A percentile compares a stretch with the other conserved stretches of the same genome.
Conservation (phyloP, 2,797 vertebrate genomes). For the Macropus fuliginosus region DNA sequence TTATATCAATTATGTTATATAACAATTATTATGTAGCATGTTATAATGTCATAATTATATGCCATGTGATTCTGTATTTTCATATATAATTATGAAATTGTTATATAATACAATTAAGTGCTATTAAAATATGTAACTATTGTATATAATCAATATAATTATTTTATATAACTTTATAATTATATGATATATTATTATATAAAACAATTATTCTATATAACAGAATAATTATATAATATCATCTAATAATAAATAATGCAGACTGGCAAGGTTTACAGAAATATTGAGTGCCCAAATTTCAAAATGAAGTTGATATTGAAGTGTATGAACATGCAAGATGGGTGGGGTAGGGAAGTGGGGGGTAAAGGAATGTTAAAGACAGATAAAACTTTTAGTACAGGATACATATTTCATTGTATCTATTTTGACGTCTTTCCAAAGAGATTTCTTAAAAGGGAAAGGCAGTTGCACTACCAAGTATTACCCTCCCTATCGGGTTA, state of each 20-base stretch:
- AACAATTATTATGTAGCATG: too few relatives aligned
- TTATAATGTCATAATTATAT: too few relatives aligned
- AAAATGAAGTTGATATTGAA: background rate
- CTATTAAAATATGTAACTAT: too few relatives aligned
- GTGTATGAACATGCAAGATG: background rate
- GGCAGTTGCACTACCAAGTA: conserved; percentile 12
- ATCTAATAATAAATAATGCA: background rate
- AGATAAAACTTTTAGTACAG: background rate
- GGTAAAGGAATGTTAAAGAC: background rate
- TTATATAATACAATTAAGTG: too few relatives aligned
- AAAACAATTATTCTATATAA: too few relatives aligned
- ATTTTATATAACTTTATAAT: too few relatives aligned
- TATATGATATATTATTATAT: too few relatives aligned
- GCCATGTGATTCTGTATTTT: too few relatives aligned
- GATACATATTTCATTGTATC: background rate
- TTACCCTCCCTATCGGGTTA: background rate
- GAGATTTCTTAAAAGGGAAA: conserved; percentile 50
- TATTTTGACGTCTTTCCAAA: conserved; percentile 19
- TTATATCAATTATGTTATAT: too few relatives aligned
- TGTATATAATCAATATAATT: too few relatives aligned
- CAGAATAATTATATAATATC: too few relatives aligned
- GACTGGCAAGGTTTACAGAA: background rate
- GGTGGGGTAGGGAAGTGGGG: background rate
- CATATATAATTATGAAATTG: too few relatives aligned
- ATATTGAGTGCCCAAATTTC: background rate